These are phyloP conservation scores for Orchesellides sinensis DNA, from an alignment of 2,888 invertebrate species.

Conservation along the genomic window DNA sequence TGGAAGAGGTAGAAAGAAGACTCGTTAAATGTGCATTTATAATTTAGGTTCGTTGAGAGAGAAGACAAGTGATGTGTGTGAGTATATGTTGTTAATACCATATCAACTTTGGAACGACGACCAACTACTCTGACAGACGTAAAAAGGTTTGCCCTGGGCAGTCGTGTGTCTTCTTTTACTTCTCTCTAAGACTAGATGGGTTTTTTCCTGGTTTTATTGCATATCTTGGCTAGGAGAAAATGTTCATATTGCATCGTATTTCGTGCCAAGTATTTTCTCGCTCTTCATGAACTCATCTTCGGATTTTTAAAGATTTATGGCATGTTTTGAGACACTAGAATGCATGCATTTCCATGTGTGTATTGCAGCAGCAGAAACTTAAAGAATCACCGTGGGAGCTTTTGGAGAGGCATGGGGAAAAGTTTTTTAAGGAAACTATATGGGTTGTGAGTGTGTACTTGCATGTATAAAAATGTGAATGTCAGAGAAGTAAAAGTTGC, in stretches of 20 bases:
- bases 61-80: background rate
- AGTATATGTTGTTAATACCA: background rate
- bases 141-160: background rate
- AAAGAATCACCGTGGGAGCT: slow-evolving; percentile 23
- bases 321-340: slow-evolving; percentile 24
- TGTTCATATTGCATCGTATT: slow-evolving; percentile 34
- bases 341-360: slow-evolving; percentile 42
- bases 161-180: background rate
- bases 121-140: background rate
- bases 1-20: background rate
- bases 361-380: slow-evolving; percentile 29
- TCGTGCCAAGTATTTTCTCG: slow-evolving; percentile 42
- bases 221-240: slow-evolving; percentile 34
- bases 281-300: slow-evolving; percentile 44
- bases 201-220: slow-evolving; percentile 45
- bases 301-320: slow-evolving; percentile 58
- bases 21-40: slow-evolving; percentile 57
- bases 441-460: background rate
- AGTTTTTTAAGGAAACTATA: slow-evolving; percentile 2
- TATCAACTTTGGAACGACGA: slow-evolving; percentile 4
- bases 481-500: background rate
- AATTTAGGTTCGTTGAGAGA: slow-evolving; percentile 32
- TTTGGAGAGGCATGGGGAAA: background rate
- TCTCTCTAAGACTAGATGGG: background rate
- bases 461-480: background rate